Conservation (phyloP, 2,888 invertebrate genomes). For the Micropterix aruncella region DNA sequence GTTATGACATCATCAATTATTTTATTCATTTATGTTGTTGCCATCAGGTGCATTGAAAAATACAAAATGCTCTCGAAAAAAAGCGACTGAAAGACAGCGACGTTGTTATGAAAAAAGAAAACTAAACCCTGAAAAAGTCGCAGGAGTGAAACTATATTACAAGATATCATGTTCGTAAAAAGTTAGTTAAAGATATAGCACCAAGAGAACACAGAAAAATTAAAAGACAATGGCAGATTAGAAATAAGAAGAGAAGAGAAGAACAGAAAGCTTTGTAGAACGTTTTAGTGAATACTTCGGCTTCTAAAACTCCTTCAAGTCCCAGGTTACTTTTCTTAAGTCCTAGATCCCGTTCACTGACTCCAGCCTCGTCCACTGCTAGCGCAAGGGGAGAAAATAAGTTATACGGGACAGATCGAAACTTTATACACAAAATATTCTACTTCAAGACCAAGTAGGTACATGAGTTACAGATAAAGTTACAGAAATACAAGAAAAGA, state of each 20-base stretch:
- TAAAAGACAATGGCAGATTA: background rate
- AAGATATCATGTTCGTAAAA: background rate
- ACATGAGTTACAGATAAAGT: slow-evolving; percentile 3
- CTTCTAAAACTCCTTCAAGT: slow-evolving; percentile 7
- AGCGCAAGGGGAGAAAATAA: slow-evolving; percentile 6
- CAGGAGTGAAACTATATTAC: background rate
- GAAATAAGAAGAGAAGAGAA: slow-evolving; percentile 2
- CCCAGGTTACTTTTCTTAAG: slow-evolving; percentile 4
- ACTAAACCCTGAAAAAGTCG: background rate
- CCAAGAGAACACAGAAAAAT: background rate
- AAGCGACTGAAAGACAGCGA: background rate
- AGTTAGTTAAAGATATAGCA: background rate
- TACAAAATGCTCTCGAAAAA: too few species aligned
- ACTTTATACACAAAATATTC: slow-evolving; percentile 5
- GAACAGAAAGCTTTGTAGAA: slow-evolving; percentile 3
- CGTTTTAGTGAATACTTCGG: slow-evolving; percentile 5
- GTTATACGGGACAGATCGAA: slow-evolving; percentile 4
- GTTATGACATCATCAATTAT: background rate
- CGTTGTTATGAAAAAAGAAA: background rate
- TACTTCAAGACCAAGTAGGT: slow-evolving; percentile 4
- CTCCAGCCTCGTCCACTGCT: slow-evolving; percentile 6
- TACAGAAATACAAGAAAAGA: slow-evolving; percentile 3
- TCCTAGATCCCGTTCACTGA: slow-evolving; percentile 5
- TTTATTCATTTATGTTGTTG: background rate
- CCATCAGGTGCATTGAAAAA: background rate